Evolutionary conservation across 2,888 invertebrate species (phyloP).

Genomic region (Cheilosia vulpina): DNA sequence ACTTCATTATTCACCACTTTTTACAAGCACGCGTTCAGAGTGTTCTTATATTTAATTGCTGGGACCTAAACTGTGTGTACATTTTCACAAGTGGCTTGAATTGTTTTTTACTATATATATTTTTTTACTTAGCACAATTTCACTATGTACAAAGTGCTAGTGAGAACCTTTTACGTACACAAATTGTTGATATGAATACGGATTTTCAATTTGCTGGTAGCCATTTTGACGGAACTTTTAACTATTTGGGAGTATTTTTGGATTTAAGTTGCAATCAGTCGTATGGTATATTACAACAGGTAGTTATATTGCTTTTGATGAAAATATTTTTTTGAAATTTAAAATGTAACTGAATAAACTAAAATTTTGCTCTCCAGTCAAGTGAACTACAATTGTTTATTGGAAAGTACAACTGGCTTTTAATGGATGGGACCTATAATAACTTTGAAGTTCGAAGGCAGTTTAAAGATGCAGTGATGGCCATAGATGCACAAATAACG

Average conservation of each 20-base stretch:
- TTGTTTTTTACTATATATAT: background rate
- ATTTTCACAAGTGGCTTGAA: background rate
- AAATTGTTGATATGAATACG: conserved; percentile 47
- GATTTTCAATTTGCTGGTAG: conserved; percentile 73
- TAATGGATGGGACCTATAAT: conserved; percentile 77
- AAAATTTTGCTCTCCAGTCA: conserved; percentile 75
- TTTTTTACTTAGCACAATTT: conserved; percentile 74
- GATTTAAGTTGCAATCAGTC: conserved; percentile 79
- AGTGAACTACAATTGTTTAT: conserved; percentile 77
- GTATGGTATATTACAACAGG: conserved; percentile 77
- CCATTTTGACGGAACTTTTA: conserved; percentile 76
- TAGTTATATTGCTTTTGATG: conserved; percentile 36
- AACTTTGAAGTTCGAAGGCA: conserved; percentile 70
- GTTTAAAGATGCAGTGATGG: conserved; percentile 78
- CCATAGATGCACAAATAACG: conserved; percentile 80
- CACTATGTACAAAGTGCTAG: conserved; percentile 69
- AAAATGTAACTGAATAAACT: background rate
- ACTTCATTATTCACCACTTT: conserved; percentile 79
- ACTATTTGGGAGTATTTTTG: conserved; percentile 78
- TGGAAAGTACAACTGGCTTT: conserved; percentile 79
- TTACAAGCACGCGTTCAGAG: conserved; percentile 76
- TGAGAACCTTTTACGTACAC: conserved; percentile 76
- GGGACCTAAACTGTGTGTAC: conserved; percentile 77
- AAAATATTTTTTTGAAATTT: background rate
- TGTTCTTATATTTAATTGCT: conserved; percentile 80